Evolutionary conservation across 2,113 vertebrate genomes (phyloP).

Genomic region (Albula glossodonta): DNA sequence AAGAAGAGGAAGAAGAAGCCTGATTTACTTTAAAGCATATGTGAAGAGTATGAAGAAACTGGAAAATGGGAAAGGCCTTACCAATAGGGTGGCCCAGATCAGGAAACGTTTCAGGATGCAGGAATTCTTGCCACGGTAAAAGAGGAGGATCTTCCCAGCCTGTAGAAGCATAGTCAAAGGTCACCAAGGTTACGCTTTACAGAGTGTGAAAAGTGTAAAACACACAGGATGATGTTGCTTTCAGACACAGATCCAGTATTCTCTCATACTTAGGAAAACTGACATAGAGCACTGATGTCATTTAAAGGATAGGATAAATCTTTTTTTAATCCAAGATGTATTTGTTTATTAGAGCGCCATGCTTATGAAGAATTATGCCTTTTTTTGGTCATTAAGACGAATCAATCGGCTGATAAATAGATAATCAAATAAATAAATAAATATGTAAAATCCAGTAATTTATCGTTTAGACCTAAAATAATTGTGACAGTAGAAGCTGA

Average conservation of each 20-base stretch:
- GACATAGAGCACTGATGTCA: background rate
- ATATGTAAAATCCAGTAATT: too few relatives aligned
- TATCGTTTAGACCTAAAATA: too few relatives aligned
- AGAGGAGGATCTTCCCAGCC: slow-evolving; percentile 75
- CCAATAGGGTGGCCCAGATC: slow-evolving; percentile 76
- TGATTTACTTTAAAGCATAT: too few relatives aligned
- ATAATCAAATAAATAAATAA: too few relatives aligned
- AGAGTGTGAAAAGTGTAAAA: background rate
- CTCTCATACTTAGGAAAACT: background rate
- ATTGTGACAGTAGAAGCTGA: too few relatives aligned
- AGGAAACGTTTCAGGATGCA: slow-evolving; percentile 74
- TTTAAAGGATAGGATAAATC: background rate
- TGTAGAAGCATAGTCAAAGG: slow-evolving; percentile 47
- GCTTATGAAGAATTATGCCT: too few relatives aligned
- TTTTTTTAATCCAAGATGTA: background rate
- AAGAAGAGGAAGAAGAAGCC: too few relatives aligned
- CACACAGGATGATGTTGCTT: background rate
- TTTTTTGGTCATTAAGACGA: too few relatives aligned
- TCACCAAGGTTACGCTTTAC: background rate
- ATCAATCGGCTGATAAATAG: too few relatives aligned
- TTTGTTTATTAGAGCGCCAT: background rate
- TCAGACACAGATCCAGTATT: background rate
- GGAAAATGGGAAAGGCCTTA: slow-evolving; percentile 53
- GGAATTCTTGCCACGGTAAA: slow-evolving; percentile 61
- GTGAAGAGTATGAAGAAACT: background rate